Evolutionary conservation across 2,797 vertebrate genomes (phyloP), one percentile per base, ranked within the genome.

Genomic region (Hipposideros larvatus): DNA sequence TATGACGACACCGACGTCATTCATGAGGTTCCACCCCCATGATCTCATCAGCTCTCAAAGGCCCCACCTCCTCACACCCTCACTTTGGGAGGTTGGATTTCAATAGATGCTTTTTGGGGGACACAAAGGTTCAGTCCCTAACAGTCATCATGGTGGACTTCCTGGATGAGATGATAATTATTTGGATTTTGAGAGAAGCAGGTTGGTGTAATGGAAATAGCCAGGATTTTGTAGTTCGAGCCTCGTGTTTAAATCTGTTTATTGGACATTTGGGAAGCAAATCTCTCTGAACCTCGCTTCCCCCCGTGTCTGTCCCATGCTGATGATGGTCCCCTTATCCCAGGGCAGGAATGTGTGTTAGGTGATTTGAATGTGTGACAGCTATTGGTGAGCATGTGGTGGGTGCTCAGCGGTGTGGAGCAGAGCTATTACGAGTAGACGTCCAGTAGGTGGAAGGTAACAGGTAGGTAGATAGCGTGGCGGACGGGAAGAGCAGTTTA

Each of bases 271-370:
- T 1, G 28, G 26, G 31, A 48, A 61, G 88, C 41, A 68, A 24
- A 51, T 21, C 13, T 59, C 19, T 24, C 24, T 21, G 3, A 43
- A 13, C 5, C 4, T 66, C 59, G 28, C 70, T 14, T 34, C 31
- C 26, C 22, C 24, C 59, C 15, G 24, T 28, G 9, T 46, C 53
- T 73, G 55, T 9, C 43, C 24, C 15, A 2, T 5, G 13, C 28
- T 46, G 31, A 14, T 5, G 28, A 26, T 0, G 10, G 19, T n/a
- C 24, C 9, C 2, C 7, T 1, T 11, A 19, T 37, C 10, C 10
- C 0, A 48, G 73, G 34, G n/a, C 0, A 2, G 31, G 19, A 0
- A 51, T 21, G 16, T 4, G 16, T 28, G 18, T 46, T 16, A 18
- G 21, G 4, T 3, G 37, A 19, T 37, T 19, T 19, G 43, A 59